Conservation (phyloP, 2,113 vertebrate species). For the Halcyon malimbica region DNA sequence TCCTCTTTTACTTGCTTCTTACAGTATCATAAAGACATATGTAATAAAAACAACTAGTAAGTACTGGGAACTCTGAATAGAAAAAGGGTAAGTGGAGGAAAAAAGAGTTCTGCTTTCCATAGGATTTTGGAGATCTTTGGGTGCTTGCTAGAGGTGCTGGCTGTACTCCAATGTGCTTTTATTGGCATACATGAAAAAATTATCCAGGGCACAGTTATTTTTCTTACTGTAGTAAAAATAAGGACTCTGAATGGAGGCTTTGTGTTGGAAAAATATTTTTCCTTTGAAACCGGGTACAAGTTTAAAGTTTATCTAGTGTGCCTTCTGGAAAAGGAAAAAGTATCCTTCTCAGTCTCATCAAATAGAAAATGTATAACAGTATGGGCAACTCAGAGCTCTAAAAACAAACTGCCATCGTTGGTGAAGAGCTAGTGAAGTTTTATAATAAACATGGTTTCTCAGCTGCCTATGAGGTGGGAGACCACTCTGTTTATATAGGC, state of each 20-base stretch:
- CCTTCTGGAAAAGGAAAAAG: not conserved
- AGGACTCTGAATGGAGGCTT: conserved; percentile 51
- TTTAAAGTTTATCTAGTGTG: conserved; percentile 40
- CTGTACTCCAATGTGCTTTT: conserved; percentile 50
- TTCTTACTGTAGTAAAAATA: conserved; percentile 60
- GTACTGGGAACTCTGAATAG: not conserved
- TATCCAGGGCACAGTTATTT: conserved; percentile 59
- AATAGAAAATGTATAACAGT: not conserved
- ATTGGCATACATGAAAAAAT: conserved; percentile 54
- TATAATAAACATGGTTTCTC: not conserved
- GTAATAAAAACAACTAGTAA: not conserved
- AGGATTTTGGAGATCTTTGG: conserved; percentile 14
- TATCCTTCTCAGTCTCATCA: not conserved
- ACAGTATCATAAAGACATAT: not conserved
- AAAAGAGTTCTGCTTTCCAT: not conserved
- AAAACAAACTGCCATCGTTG: not conserved
- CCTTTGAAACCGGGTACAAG: not conserved
- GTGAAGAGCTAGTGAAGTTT: not conserved
- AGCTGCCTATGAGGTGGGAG: not conserved
- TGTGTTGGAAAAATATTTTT: conserved; percentile 60
- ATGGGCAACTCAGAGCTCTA: not conserved
- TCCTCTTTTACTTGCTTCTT: not conserved
- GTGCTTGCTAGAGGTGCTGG: conserved; percentile 45
- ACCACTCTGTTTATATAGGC: not conserved
- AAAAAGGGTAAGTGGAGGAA: not conserved